phyloP scores from a whole-genome alignment of 2,113 vertebrate genomes.

The Mola mola region DNA sequence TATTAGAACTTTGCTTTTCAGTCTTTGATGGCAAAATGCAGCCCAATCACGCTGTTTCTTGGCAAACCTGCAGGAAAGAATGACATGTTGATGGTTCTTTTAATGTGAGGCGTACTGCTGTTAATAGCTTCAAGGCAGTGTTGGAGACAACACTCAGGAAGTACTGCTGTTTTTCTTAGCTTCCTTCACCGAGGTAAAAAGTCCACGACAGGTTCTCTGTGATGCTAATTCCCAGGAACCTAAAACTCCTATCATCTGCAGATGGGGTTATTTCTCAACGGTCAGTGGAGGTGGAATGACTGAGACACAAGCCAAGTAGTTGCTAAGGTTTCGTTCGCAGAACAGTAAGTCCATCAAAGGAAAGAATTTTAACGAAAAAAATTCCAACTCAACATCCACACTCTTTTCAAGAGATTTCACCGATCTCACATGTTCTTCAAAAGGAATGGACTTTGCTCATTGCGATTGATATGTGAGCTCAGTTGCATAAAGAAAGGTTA shows the following conservation, averaged over 20 bases:
- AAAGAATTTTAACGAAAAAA: no score
- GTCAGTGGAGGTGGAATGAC: no score
- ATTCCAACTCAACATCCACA: no score
- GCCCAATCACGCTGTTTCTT: no score
- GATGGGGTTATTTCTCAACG: no score
- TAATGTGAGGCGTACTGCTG: slow-evolving; percentile 1
- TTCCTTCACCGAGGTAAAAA: neutral
- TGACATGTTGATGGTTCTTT: neutral
- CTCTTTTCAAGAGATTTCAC: neutral
- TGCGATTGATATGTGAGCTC: slow-evolving; percentile 12
- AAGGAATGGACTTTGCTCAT: neutral
- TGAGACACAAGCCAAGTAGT: no score
- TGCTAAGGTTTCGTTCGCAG: no score
- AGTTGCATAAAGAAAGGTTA: neutral
- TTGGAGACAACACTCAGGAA: no score
- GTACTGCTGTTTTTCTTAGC: neutral
- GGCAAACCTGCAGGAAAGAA: slow-evolving; percentile 4
- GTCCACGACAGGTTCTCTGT: neutral
- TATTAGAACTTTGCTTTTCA: slow-evolving; percentile 21
- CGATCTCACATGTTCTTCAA: slow-evolving; percentile 1
- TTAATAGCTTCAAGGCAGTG: neutral
- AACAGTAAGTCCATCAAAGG: no score
- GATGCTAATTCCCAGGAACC: neutral
- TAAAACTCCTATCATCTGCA: no score
- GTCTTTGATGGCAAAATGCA: neutral